Percentiles rank a stretch among this genome's conserved stretches.
These are phyloP conservation scores for Meteorus colon DNA, from an alignment of 2,888 invertebrate genomes.

Conservation along the genomic window DNA sequence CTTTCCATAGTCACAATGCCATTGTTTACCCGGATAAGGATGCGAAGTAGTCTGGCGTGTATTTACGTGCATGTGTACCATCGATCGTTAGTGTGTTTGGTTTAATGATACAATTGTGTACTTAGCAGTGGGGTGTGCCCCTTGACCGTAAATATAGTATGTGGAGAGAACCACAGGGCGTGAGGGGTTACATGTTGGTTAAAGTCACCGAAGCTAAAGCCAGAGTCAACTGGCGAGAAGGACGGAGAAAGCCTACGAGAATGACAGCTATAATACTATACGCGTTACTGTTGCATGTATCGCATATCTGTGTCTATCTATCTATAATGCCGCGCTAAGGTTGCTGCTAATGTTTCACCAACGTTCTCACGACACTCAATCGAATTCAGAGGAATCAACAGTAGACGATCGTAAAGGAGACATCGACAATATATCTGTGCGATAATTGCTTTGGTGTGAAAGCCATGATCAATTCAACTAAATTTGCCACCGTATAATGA, in stretches of 20 bases:
- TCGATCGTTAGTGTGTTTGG: constrained; percentile 62
- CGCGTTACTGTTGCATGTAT: constrained; percentile 19
- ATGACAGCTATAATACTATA: constrained; percentile 5
- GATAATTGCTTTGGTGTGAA: constrained; percentile 14
- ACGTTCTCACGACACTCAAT: constrained; percentile 33
- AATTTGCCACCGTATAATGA: too few species aligned
- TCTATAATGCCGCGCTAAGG: constrained; percentile 48
- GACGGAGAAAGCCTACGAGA: neutral
- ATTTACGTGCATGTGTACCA: constrained; percentile 53
- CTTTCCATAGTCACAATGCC: constrained; percentile 49
- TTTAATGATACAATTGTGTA: constrained; percentile 62
- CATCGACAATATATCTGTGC: constrained; percentile 41
- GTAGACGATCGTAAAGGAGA: neutral
- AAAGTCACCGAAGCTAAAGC: constrained; percentile 23
- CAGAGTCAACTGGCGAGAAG: neutral
- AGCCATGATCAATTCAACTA: too few species aligned
- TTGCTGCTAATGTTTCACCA: constrained; percentile 45
- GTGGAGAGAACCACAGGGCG: neutral
- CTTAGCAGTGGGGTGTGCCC: constrained; percentile 48
- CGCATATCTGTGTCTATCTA: constrained; percentile 62
- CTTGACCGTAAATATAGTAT: constrained; percentile 22
- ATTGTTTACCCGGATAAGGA: constrained; percentile 50
- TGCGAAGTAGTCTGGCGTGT: neutral
- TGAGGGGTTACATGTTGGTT: constrained; percentile 27
- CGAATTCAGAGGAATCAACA: constrained; percentile 20